phyloP scores from a whole-genome alignment of 2,797 vertebrate genomes.

The Pseudochirops cupreus region DNA sequence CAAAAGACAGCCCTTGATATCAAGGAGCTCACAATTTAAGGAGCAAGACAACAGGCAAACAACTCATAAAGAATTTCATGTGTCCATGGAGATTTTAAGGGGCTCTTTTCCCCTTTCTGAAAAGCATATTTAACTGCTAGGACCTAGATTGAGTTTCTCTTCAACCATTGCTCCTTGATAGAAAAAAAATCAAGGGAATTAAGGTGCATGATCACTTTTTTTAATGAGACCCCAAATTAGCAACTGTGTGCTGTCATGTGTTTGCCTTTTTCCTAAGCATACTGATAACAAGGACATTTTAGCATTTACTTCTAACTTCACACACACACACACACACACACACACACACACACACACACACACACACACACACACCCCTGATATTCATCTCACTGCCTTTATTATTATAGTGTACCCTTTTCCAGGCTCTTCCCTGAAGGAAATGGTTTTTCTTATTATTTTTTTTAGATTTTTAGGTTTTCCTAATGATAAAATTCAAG shows the following conservation, averaged over 20 bases:
- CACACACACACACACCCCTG: not conserved
- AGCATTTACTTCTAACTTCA: not conserved
- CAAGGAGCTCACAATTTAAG: not conserved
- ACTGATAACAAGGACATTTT: not conserved
- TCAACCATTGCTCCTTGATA: slow-evolving; percentile 13
- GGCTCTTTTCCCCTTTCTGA: not conserved
- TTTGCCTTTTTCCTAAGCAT: not conserved
- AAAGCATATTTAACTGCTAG: not conserved
- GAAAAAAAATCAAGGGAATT: slow-evolving; percentile 39
- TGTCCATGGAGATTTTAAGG: slow-evolving; percentile 23
- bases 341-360: not conserved
- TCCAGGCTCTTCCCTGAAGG: slow-evolving; percentile 18
- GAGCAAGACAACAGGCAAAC: not conserved
- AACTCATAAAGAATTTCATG: not conserved
- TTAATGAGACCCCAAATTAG: not conserved
- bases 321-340: not conserved
- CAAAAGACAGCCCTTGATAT: not conserved
- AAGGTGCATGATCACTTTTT: slow-evolving; percentile 27
- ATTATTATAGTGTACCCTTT: slow-evolving; percentile 36
- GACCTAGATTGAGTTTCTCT: slow-evolving; percentile 24
- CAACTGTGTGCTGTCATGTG: not conserved
- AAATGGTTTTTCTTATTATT: slow-evolving; percentile 36
- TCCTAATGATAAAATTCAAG: slow-evolving; percentile 18
- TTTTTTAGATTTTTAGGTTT: not conserved
- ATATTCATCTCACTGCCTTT: slow-evolving; percentile 6